Percentiles rank a stretch among this genome's conserved stretches.
Conservation (phyloP, 2,113 vertebrate genomes). For the Aegotheles bennettii region DNA sequence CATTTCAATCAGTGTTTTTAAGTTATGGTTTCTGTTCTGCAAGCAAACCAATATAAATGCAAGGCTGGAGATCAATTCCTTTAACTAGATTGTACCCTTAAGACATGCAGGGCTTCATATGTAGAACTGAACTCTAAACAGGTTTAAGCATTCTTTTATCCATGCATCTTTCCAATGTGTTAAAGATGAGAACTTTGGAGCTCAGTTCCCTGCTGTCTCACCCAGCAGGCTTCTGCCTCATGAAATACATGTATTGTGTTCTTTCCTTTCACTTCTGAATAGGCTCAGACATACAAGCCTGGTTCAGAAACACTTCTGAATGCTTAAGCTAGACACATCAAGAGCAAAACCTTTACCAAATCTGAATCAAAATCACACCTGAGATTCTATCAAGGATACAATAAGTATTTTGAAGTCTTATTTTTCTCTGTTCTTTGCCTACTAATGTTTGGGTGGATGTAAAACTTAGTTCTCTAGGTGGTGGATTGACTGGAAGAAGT, state of each 20-base stretch:
- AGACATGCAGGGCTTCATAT: neutral
- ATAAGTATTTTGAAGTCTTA: neutral
- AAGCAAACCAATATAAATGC: neutral
- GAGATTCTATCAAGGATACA: neutral
- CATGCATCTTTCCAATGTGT: rapidly evolving
- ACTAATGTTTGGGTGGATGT: neutral
- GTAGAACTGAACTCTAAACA: neutral
- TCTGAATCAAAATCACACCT: neutral
- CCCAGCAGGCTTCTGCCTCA: neutral
- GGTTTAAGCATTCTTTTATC: neutral
- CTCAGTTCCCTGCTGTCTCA: neutral
- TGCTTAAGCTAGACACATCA: neutral
- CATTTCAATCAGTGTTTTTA: neutral
- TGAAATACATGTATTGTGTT: neutral
- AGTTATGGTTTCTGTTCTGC: neutral
- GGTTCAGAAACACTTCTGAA: neutral
- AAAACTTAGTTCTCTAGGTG: neutral
- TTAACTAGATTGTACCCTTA: neutral
- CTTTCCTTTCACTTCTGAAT: neutral
- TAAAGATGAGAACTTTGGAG: neutral
- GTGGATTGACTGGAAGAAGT: neutral
- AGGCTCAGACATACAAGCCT: neutral
- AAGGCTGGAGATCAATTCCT: neutral
- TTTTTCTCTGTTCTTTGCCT: neutral
- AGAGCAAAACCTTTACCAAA: neutral